A percentile compares a stretch with the other conserved stretches of the same genome.
These are phyloP conservation scores for Rattus rattus DNA, from an alignment of 2,113 vertebrate genomes.

Conservation along the genomic window DNA sequence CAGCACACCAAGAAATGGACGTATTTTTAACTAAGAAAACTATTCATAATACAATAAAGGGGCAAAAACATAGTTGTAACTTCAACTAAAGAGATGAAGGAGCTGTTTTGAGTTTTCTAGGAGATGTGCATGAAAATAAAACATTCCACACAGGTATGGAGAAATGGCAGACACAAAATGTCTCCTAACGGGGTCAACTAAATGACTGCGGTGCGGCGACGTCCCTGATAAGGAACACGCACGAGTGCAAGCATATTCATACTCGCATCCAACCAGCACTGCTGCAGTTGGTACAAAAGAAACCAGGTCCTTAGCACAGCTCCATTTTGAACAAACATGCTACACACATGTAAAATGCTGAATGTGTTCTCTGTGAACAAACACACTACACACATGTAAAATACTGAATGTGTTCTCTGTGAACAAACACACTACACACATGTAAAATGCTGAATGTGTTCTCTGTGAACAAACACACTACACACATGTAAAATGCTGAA, in stretches of 20 bases:
- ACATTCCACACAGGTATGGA: not conserved
- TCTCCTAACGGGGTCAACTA: not conserved
- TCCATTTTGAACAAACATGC: not conserved
- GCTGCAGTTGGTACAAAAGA: not conserved
- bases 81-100: not conserved
- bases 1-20: not conserved
- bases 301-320: not conserved
- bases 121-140: not conserved
- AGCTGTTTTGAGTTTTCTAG: no score
- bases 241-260: not conserved
- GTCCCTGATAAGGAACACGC: not conserved
- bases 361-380: no score
- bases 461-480: not conserved
- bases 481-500: not conserved
- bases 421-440: fast-evolving
- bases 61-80: not conserved
- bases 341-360: not conserved
- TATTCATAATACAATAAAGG: not conserved
- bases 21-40: not conserved
- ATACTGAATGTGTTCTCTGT: no score
- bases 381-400: not conserved
- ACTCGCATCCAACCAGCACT: fast-evolving
- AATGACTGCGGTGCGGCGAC: not conserved
- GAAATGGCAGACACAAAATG: not conserved
- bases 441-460: not conserved